Evolutionary conservation across 2,113 vertebrate genomes (phyloP), one percentile per base, ranked within the genome.

Genomic region (Calcarius ornatus): DNA sequence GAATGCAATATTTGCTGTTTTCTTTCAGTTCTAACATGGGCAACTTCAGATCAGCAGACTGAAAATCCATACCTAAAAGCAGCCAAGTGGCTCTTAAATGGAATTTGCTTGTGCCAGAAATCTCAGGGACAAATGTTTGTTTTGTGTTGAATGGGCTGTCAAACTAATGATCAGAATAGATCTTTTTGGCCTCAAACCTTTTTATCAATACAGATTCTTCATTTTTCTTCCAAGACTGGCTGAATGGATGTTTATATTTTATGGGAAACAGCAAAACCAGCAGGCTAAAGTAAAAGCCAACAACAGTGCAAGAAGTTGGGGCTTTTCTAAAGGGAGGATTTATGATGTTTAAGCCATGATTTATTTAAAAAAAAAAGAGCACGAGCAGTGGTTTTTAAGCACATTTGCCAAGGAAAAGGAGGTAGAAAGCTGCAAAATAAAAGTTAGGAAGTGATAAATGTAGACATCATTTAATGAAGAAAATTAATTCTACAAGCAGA

Each of bases 401-500:
- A 40, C 56, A 76, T 95, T 94, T 96, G 33, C 65, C 66, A 78
- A 50, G 28, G 47, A 93, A 63, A 70, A 89, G 47, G 56, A 53
- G 31, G 60, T 84, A 54, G 94, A 79, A 81, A 88, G 35, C 60
- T 53, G 54, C 37, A 64, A 93, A 86, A 65, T 75, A 65, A 86
- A 87, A 92, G 82, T 89, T 86, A 91, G 72, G 76, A 86, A 85
- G 75, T 94, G 71, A 94, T 92, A 92, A 98, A 81, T 94, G 73
- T 42, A 90, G 86, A 53, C 54, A 83, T 96, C 45, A 38, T 47
- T 95, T 96, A 93, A 95, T 97, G 97, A 86, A 92, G 88, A 92
- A 97, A 94, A 95, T 78, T 33, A 80, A 95, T 96, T 95, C 89
- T 81, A 61, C 66, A 54, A 57, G 92, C 70, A 87, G 69, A 90